Evolutionary conservation across 1,140 invertebrate genomes (phyloP), one percentile per base, ranked within the genome.

Genomic region (Physella acuta): DNA sequence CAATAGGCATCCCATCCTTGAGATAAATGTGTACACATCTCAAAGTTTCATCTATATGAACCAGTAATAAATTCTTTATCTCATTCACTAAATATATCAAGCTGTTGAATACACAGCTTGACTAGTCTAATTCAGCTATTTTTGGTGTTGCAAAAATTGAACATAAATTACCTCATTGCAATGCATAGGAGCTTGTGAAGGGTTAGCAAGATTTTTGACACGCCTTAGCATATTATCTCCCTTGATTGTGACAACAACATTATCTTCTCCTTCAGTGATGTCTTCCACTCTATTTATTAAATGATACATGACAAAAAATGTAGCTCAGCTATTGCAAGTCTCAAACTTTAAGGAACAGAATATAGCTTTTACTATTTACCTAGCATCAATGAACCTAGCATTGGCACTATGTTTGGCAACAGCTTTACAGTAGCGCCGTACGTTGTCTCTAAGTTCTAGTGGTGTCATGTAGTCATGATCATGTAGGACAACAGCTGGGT

Each of bases 361-460:
- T 14, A 14, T n/a, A 14, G 44, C n/a, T 49, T 49, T n/a, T 14
- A n/a, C n/a, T n/a, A 55, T 26, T 14, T 56, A 67, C 64, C 53
- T 55, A 16, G 53, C 64, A 56, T 67, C 64, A 67, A 67, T 67
- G 24, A 67, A 67, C 36, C 39, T 56, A n/a, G 44, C 64, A 67
- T 67, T 67, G 26, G 64, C 64, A 56, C 34, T 56, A 17, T 67
- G 64, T 56, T 56, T 55, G 26, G 64, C 64, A 26, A 67, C 53
- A 56, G 36, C 64, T 36, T 56, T 67, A n/a, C 31, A 55, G 34
- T 56, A 56, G 5, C 53, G 51, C 49, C n/a, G 34, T 11, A 67
- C 52, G 24, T 37, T 56, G 34, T 67, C 64, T 17, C 53, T 24
- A 16, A 67, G 14, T n/a, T 36, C 34, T 24, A 31, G 53, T 1